Base-by-base conservation (phyloP, 2,797 vertebrate species). In the Manis javanica region DNA sequence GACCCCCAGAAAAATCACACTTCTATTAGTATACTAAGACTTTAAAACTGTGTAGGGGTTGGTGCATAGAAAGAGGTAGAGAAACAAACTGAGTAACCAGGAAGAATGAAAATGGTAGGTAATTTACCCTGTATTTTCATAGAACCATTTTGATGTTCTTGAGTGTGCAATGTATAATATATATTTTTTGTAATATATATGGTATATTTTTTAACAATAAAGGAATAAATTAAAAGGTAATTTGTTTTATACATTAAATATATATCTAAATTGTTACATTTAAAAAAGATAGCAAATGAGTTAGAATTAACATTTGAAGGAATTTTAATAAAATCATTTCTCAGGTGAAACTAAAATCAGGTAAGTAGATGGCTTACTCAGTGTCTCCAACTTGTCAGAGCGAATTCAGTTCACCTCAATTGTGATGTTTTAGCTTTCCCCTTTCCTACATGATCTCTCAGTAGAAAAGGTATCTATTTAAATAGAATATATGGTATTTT, bases 261-360 rank as follows among this genome's bases (percentile, higher is more conserved):
- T 74, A 12, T 46, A 84, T 96, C 55, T 77, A 87, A 85, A 57
- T 39, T 77, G 37, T 59, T 90, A 24, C 12, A 92, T 71, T 85
- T 90, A 96, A 92, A 90, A 87, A 87, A 83, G 91, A 88, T 93
- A 23, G 92, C 23, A 97, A 68, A 42, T 69, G 18, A 78, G 39
- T 94, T 81, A 63, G 49, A 89, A 57, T 87, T 84, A 87, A 53
- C 10, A 81, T 83, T 87, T n/a, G 61, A 93, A 87, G 29, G 37
- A 64, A 91, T 46, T 83, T 90, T 74, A 68, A 26, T 79, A 71
- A 57, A 46, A 18, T 90, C 13, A 90, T 89, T 95, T 96, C 34
- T 61, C 59, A 79, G 90, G 42, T 11, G 29, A 88, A 86, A 82
- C 42, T 64, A 85, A 78, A 85, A 83, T 87, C 49, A 87, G 19